Evolutionary conservation across 2,888 invertebrate genomes (phyloP).

Genomic region (Callimorpha dominula): DNA sequence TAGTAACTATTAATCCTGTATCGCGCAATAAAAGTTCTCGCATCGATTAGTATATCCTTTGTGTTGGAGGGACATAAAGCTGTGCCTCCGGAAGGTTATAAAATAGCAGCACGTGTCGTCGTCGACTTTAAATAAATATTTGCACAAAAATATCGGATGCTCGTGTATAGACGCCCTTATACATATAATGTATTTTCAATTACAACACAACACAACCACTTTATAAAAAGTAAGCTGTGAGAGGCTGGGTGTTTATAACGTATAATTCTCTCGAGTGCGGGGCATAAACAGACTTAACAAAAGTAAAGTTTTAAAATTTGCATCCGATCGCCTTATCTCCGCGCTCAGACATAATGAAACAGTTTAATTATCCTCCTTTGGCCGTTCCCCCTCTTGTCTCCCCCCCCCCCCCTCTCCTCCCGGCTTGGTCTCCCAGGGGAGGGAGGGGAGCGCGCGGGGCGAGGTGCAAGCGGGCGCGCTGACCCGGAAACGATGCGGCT

Average conservation of each 20-base stretch:
- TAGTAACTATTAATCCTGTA: too few species aligned
- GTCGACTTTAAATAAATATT: not conserved
- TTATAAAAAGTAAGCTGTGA: not conserved
- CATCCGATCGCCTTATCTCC: conserved; percentile 52
- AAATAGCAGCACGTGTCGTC: not conserved
- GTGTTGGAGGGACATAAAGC: too few species aligned
- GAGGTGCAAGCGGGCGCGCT: conserved; percentile 52
- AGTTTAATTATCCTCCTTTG: conserved; percentile 69
- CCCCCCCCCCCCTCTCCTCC: conserved; percentile 17
- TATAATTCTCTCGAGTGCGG: conserved; percentile 6
- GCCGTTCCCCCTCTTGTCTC: conserved; percentile 24
- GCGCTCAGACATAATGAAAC: conserved; percentile 65
- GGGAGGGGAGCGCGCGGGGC: conserved; percentile 3
- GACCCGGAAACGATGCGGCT: conserved; percentile 74
- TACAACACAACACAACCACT: not conserved
- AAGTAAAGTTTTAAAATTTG: conserved; percentile 46
- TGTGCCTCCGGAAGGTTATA: not conserved
- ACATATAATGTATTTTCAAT: not conserved
- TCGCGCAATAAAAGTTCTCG: too few species aligned
- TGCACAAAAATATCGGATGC: not conserved
- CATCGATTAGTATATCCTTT: too few species aligned
- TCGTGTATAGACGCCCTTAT: not conserved
- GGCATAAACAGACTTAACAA: conserved; percentile 27
- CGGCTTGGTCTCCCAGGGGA: not conserved
- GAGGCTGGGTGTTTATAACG: not conserved